Evolutionary conservation across 2,113 vertebrate species (phyloP), one percentile per base, ranked within the genome.

Genomic region (Athene noctua): DNA sequence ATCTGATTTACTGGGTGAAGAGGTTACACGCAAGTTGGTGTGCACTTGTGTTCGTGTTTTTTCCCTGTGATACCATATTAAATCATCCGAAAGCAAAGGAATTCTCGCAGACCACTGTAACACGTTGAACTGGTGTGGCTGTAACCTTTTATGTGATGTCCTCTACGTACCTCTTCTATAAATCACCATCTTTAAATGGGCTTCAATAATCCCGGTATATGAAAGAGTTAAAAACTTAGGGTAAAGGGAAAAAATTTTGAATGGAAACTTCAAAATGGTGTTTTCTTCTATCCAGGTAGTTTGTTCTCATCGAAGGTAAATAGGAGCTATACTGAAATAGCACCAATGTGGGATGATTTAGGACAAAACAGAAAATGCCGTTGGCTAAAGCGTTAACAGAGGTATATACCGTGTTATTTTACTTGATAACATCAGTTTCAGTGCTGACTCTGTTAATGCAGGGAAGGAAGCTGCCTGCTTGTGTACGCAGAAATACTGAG

Each of bases 361-460:
- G 57, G 30, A 21, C 9, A 47, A 75, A 82, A 20, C 23, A 49
- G 63, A 46, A 90, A 65, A 51, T n/a, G 23, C 19, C 10, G 1
- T 11, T 52, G 77, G 68, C 22, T 42, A 18, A 54, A 74, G 80
- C 58, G n/a, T 29, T 66, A 12, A 9, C 8, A 2, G 10, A 18
- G n/a, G 7, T 34, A 10, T 2, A 4, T 8, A 61, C 26, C 6
- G 0, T 40, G 15, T 87, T 81, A 20, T 90, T 94, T 75, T 59
- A 26, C 26, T n/a, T 13, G 74, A 75, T 94, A 92, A 51, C 57
- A 88, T 94, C 74, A 16, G 79, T 93, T 92, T 93, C 87, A 59
- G 47, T 13, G 51, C 17, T 70, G 80, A 25, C 55, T 72, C 21
- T 61, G 5, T 71, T 63, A 34, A 15, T 40, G 54, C 36, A 20